Percentiles rank a stretch among this genome's conserved stretches.
Evolutionary conservation across 2,797 vertebrate genomes (phyloP).

Genomic region (Anguilla pacifica): DNA sequence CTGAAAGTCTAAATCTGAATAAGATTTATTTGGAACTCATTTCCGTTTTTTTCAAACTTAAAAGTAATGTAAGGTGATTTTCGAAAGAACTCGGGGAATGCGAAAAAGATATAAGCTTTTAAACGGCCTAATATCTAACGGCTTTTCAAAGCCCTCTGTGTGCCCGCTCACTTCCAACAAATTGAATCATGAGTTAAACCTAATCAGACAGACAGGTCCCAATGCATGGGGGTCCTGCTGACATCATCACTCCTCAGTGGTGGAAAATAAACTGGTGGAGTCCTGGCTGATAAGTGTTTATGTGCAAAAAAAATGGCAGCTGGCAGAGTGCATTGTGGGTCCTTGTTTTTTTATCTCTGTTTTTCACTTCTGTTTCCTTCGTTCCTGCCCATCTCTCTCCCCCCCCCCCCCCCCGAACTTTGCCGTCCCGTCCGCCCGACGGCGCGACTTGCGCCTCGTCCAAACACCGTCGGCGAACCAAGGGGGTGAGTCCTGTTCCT

Average conservation of each 20-base stretch:
- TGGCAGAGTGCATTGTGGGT: background rate
- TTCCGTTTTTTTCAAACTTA: constrained; percentile 55
- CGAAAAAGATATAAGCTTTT: constrained; percentile 55
- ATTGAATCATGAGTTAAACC: constrained; percentile 59
- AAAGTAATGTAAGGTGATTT: constrained; percentile 62
- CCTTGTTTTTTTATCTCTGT: background rate
- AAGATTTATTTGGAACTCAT: constrained; percentile 62
- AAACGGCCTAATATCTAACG: constrained; percentile 52
- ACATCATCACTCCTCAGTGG: background rate
- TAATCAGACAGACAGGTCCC: constrained; percentile 58
- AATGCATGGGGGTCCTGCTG: background rate
- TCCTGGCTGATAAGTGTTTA: background rate
- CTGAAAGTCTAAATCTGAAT: constrained; percentile 34
- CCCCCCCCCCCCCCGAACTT: background rate
- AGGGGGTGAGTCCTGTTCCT: constrained; percentile 32
- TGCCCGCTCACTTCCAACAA: constrained; percentile 62
- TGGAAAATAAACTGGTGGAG: background rate
- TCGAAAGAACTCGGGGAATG: constrained; percentile 62
- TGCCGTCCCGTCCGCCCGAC: constrained; percentile 7
- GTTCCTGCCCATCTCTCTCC: background rate
- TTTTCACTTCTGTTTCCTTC: constrained; percentile 8
- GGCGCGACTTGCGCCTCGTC: constrained; percentile 13
- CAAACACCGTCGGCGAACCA: constrained; percentile 25
- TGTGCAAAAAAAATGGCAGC: background rate
- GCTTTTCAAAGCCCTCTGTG: constrained; percentile 62